phyloP scores from a whole-genome alignment of 2,797 vertebrate species.

The Erethizon dorsatum region DNA sequence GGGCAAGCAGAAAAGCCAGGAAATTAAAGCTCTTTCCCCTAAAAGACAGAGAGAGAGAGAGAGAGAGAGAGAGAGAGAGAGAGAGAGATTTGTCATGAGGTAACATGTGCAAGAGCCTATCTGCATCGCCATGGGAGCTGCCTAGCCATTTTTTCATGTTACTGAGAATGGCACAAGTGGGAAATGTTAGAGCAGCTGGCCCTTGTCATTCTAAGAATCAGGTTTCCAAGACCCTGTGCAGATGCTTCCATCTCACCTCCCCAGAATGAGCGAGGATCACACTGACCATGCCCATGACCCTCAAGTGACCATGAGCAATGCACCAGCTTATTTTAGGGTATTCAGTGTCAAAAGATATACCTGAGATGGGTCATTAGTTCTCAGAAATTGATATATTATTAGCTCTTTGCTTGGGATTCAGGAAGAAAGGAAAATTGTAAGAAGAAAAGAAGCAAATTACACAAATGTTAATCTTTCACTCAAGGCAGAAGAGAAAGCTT shows the following conservation, averaged over 20 bases:
- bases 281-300: not conserved
- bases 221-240: not conserved
- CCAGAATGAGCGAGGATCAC: not conserved
- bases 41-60: not conserved
- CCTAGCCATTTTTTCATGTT: not conserved
- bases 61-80: not conserved
- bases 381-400: not conserved
- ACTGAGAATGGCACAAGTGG: not conserved
- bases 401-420: not conserved
- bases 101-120: not conserved
- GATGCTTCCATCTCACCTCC: not conserved
- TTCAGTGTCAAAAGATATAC: not conserved
- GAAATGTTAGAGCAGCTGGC: not conserved
- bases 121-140: rapidly evolving
- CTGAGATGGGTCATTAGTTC: not conserved
- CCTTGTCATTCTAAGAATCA: not conserved
- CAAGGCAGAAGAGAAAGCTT: not conserved
- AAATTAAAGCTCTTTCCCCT: not conserved
- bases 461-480: not conserved
- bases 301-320: not conserved
- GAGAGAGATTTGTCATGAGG: not conserved
- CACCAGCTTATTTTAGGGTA: not conserved
- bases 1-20: not conserved
- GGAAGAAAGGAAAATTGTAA: not conserved
- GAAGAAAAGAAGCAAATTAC: not conserved